Evolutionary conservation across 2,113 vertebrate species (phyloP).

Genomic region (Colinus virginianus): DNA sequence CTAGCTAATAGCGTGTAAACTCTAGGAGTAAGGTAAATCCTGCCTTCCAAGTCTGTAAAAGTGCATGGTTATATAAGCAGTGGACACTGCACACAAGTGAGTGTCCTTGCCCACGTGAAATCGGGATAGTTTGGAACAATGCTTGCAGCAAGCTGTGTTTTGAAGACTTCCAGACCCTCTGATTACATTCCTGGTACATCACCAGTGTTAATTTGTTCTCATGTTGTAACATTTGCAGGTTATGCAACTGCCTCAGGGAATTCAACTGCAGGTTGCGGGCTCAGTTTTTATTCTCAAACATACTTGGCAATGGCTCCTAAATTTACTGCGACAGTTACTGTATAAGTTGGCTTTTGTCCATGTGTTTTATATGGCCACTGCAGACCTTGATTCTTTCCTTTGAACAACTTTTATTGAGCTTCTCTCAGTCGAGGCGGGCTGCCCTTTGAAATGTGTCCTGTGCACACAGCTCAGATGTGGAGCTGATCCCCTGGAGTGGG

Average conservation of each 20-base stretch:
- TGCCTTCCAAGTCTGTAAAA: background rate
- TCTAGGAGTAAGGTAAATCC: background rate
- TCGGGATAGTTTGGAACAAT: background rate
- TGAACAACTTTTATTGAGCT: background rate
- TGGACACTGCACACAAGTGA: background rate
- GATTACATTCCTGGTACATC: background rate
- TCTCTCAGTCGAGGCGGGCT: background rate
- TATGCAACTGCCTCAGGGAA: slow-evolving; percentile 46
- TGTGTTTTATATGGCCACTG: slow-evolving; percentile 1
- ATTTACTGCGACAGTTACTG: slow-evolving; percentile 4
- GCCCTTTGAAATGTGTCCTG: background rate
- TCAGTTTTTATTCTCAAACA: slow-evolving; percentile 24
- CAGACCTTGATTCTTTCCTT: background rate
- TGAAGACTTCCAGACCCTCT: slow-evolving; percentile 10
- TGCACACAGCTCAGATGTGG: background rate
- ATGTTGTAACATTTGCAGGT: slow-evolving; percentile 40
- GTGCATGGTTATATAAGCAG: background rate
- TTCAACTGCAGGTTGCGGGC: background rate
- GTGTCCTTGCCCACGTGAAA: background rate
- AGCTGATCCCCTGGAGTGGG: background rate
- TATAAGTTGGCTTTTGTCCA: slow-evolving; percentile 27
- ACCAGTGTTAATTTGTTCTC: slow-evolving; percentile 38
- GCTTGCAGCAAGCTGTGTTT: background rate
- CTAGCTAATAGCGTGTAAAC: background rate
- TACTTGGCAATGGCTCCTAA: slow-evolving; percentile 20